Evolutionary conservation across 2,888 invertebrate species (phyloP), one percentile per base, ranked within the genome.

Genomic region (Folsomia manolachei): DNA sequence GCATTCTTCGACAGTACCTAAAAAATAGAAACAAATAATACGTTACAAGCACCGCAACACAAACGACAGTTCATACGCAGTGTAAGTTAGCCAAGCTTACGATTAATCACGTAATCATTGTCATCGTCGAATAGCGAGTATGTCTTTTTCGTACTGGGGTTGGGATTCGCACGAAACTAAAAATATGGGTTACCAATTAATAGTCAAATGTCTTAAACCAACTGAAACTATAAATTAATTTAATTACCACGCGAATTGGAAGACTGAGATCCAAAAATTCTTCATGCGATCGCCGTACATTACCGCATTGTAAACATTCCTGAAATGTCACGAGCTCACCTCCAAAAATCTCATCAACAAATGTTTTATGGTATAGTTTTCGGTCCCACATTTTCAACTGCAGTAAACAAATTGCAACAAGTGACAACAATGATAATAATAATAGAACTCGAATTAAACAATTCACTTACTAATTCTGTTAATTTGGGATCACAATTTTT

Each of bases 251-350:
- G 69, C 84, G 83, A 23, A 97, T 91, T 0, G 97, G 96, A 75
- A 99, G 87, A 74, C 97, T 97, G 78, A 99, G 88, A 85, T 99
- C 98, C 70, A 97, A 87, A 85, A 99, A 98, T 82, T 92, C 91
- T 84, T 98, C 98, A 69, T 91, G 91, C 18, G 93, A 88, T 82
- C 93, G 91, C 0, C 95, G 95, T 14, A 91, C 89, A 84, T 94
- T 90, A 75, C 89, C 87, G 83, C 98, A 98, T 75, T 93, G 93
- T 81, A 93, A 90, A 83, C 97, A 98, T 72, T 92, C 90, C 53
- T 94, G 85, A 0, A 92, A 93, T 27, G 95, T 97, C 1, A 97
- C 92, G 18, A 97, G 87, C 82, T 92, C 90, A 0, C 98, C 98
- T 27, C 95, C 91, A 86, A 98, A 99, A 68, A 98, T 91, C 83